These are phyloP conservation scores for Malacoraja senta DNA, from an alignment of 2,797 vertebrate species.

Conservation along the genomic window DNA sequence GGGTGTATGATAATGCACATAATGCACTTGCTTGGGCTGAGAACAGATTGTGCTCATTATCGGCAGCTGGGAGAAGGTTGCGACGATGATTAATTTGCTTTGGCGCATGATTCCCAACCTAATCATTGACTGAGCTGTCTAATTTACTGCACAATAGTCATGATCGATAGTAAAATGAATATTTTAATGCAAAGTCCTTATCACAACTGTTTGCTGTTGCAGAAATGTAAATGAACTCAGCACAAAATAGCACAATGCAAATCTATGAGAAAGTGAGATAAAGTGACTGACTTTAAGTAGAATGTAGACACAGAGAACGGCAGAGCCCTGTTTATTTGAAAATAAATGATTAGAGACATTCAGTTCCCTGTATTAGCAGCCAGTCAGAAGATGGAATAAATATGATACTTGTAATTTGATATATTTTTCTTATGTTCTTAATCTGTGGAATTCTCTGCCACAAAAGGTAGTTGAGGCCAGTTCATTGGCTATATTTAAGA, in stretches of 20 bases:
- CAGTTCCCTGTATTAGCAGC: neutral
- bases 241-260: neutral
- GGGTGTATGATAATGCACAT: neutral
- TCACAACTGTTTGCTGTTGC: neutral
- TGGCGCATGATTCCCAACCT: neutral
- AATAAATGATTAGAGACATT: neutral
- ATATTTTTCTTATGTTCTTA: neutral
- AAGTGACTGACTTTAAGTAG: neutral
- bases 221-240: too few species aligned
- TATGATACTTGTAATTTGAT: neutral
- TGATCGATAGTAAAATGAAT: neutral
- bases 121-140: neutral
- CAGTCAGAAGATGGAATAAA: neutral
- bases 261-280: neutral
- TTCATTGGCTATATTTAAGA: too few species aligned
- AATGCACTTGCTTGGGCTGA: neutral
- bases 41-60: neutral
- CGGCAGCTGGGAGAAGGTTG: neutral
- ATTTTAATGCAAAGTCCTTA: neutral
- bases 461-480: too few species aligned
- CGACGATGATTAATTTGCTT: neutral
- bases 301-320: too few species aligned
- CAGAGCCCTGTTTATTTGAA: neutral
- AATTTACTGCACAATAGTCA: neutral
- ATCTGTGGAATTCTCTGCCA: too few species aligned